Evolutionary conservation across 1,140 invertebrate genomes (phyloP), one percentile per base, ranked within the genome.

Genomic region (Hypothenemus hampei): DNA sequence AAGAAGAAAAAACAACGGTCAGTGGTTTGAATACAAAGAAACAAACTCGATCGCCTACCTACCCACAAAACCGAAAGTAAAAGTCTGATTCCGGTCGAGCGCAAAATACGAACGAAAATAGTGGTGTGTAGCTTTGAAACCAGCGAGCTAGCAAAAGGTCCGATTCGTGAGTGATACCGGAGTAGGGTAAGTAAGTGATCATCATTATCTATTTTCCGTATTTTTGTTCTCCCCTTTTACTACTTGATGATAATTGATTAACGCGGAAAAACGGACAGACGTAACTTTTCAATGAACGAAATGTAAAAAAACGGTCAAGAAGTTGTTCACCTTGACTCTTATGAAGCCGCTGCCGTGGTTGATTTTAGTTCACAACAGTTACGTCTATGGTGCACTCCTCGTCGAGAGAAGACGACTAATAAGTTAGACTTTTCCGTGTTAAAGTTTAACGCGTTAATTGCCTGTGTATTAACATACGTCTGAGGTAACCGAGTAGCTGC

Each of bases 21-120:
- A n/a, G n/a, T n/a, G n/a, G n/a, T 51, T 40, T 40, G 48, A 54
- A 54, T 46, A 54, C 41, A 54, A 54, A 46, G 43, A 54, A 45
- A 44, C 31, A 54, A 46, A 54, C 51, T 46, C 24, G 51, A 35
- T 52, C 49, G 49, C 51, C 51, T 45, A 54, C 51, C 51, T 45
- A 45, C 40, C 51, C 24, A 29, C 29, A 45, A 54, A 54, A 52
- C 33, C 23, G 41, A 54, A 54, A 54, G 51, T 54, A 54, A 54
- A 54, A 54, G 51, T 54, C 33, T 35, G n/a, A n/a, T n/a, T 45
- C 24, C 22, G 51, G 11, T 24, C 20, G 23, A 15, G 29, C 29
- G 11, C 37, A 6, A 36, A 54, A 41, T 35, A 45, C 21, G 45
- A 33, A 54, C 41, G 40, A 45, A 45, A 54, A 54, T 54, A 45